A percentile compares a stretch with the other conserved stretches of the same genome.
These are phyloP conservation scores for Acrobasis suavella DNA, from an alignment of 2,888 invertebrate species.

Conservation along the genomic window DNA sequence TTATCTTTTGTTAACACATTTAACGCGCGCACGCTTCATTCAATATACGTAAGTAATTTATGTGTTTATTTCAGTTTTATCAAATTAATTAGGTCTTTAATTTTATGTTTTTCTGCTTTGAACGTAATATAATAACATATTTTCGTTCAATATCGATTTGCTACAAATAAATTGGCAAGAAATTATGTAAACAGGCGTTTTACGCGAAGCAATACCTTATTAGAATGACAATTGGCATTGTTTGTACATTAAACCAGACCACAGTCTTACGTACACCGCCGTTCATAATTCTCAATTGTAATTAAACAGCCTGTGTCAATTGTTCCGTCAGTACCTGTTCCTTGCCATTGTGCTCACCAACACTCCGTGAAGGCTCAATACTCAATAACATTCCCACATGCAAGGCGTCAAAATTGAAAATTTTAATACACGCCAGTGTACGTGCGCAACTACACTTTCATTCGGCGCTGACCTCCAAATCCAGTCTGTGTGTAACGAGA, in stretches of 20 bases:
- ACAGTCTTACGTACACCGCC: conserved; percentile 45
- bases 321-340: conserved; percentile 51
- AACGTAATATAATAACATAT: not conserved
- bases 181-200: conserved; percentile 40
- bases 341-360: conserved; percentile 54
- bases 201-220: conserved; percentile 46
- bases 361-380: conserved; percentile 60
- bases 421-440: conserved; percentile 52
- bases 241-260: conserved; percentile 36
- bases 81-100: no score
- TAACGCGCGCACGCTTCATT: no score
- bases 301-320: conserved; percentile 58
- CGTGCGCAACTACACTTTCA: conserved; percentile 67
- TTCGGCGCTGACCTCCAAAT: conserved; percentile 69
- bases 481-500: conserved; percentile 66
- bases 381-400: conserved; percentile 43
- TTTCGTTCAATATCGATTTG: not conserved
- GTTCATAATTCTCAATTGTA: conserved; percentile 61
- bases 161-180: conserved; percentile 4
- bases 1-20: no score
- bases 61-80: no score
- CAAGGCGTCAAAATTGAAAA: conserved; percentile 45
- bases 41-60: no score
- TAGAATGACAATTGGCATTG: conserved; percentile 52
- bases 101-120: no score